Base-by-base conservation (phyloP, 1,140 invertebrate species). In the Bombus terrestris region DNA sequence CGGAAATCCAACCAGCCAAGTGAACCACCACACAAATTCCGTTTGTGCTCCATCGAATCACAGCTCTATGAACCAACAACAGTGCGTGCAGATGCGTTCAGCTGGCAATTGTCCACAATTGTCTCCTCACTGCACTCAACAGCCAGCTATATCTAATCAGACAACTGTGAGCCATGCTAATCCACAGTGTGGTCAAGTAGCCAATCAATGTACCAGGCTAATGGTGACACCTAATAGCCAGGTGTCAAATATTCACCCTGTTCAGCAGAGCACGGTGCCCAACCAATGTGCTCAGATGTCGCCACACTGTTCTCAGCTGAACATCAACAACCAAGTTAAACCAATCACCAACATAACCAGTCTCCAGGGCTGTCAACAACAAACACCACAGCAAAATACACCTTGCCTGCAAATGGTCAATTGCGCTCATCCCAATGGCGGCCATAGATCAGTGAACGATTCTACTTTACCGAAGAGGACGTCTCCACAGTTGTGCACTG, bases 51-150 rank as follows among this genome's bases (percentile, higher is more conserved):
- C 89, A 37, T 35, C 74, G 59, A 93, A 66, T 62, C 87, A 81
- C 68, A 28, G 72, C 6, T 13, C 86, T 1, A 78, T 91, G 22
- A 32, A 39, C 1, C 89, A 85, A 53, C 93, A 92, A 28, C 86
- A 86, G 0, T 93, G 92, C 59, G 79, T 79, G 25, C 93, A 92
- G 79, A 90, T 92, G 81, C 90, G 91, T 8, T 35, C 89, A 62
- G 3, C 88, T 74, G 73, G 83, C 47, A 91, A 92, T 85, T 95
- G 94, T 62, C 93, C 92, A 57, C 93, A 92, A n/a, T 83, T 94
- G 37, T 92, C 92, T 0, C 90, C 94, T 3, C 93, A 93, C 41
- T 95, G 94, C 41, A 87, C 90, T 10, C 93, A 93, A 3, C 91
- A 78, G 25, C 35, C 66, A 0, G 41, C 25, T 3, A 83, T 86